These are phyloP conservation scores for Fregata magnificens DNA, from an alignment of 2,113 vertebrate genomes.

Conservation along the genomic window DNA sequence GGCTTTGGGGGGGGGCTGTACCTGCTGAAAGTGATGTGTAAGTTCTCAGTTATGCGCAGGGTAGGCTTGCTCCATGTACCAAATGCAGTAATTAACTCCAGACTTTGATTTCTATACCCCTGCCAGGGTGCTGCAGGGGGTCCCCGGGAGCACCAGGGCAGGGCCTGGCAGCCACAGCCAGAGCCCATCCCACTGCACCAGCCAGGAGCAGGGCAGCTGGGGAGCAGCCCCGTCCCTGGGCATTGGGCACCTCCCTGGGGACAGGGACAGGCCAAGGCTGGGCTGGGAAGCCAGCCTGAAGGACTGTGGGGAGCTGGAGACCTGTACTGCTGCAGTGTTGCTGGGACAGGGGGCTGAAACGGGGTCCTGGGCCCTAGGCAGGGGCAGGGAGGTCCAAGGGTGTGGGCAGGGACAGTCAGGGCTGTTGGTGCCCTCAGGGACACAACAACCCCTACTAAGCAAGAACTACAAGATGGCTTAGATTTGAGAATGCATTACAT, in stretches of 20 bases:
- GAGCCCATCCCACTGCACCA: neutral
- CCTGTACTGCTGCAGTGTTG: rapidly evolving
- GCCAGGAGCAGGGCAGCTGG: neutral
- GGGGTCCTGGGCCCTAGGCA: neutral
- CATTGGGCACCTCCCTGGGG: too few relatives aligned
- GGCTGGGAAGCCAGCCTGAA: neutral
- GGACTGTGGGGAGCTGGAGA: neutral
- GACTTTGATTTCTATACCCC: neutral
- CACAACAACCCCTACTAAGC: neutral
- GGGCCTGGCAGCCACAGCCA: neutral
- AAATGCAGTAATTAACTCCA: neutral
- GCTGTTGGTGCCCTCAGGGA: neutral
- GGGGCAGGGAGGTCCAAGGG: too few relatives aligned
- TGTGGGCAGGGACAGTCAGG: neutral
- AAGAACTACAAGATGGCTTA: neutral
- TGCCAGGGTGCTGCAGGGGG: neutral
- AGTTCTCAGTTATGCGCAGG: neutral
- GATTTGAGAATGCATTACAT: neutral
- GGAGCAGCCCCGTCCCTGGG: neutral
- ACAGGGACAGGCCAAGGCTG: neutral
- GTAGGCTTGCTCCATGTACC: neutral
- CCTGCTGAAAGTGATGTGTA: neutral
- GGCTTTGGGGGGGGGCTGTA: neutral
- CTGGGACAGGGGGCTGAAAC: neutral
- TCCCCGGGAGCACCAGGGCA: neutral